Evolutionary conservation across 2,113 vertebrate genomes (phyloP).

Genomic region (Morone saxatilis): DNA sequence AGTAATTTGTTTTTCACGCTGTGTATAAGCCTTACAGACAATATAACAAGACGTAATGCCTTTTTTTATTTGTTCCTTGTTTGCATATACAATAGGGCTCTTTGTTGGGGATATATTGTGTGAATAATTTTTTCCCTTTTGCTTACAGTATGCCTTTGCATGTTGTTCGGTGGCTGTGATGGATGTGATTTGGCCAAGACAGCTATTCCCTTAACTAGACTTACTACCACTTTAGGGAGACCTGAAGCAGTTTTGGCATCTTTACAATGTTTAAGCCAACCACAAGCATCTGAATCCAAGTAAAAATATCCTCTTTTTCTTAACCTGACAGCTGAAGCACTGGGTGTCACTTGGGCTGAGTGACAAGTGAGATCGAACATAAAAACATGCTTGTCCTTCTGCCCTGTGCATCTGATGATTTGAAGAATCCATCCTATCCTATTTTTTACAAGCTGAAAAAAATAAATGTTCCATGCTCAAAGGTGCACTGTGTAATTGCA

Average conservation of each 20-base stretch:
- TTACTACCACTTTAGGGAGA: background rate
- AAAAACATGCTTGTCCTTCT: background rate
- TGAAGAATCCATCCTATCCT: background rate
- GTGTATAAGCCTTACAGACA: background rate
- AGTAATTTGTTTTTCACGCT: background rate
- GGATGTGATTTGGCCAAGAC: background rate
- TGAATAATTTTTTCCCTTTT: too few species aligned
- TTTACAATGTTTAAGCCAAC: background rate
- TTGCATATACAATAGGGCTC: background rate
- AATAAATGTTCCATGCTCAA: too few species aligned
- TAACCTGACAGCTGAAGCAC: background rate
- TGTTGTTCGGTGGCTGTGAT: background rate
- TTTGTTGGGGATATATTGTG: background rate
- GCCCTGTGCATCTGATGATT: background rate
- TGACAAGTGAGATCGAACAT: background rate
- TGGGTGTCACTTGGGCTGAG: background rate
- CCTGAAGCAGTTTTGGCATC: slow-evolving; percentile 3
- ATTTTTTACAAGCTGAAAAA: background rate
- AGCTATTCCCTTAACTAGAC: background rate
- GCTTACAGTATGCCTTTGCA: background rate
- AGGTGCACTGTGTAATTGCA: background rate
- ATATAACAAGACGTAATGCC: too few species aligned
- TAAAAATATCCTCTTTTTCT: background rate
- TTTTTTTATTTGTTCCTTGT: background rate
- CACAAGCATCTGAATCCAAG: background rate